Conservation (phyloP, 1,140 invertebrate genomes). For the Dendroctonus valens region DNA sequence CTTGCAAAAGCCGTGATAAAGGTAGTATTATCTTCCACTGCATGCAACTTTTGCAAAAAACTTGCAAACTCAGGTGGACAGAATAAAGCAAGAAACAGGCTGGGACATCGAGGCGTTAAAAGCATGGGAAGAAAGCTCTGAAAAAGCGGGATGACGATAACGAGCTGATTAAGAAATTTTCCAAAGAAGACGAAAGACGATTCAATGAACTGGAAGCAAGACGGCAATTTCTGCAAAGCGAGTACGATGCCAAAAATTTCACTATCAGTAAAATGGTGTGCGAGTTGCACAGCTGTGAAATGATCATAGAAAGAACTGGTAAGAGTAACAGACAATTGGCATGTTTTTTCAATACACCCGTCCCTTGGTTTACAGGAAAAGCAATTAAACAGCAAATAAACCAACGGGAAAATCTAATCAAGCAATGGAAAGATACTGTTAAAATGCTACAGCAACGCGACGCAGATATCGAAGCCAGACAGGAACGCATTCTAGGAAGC, state of each 20-base stretch:
- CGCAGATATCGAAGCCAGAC: constrained; percentile 54
- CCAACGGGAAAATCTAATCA: constrained; percentile 43
- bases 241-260: constrained; percentile 53
- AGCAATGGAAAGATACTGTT: constrained; percentile 55
- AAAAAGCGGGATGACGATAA: constrained; percentile 60
- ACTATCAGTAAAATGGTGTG: constrained; percentile 53
- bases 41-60: background rate
- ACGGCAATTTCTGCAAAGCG: constrained; percentile 54
- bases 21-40: constrained; percentile 5
- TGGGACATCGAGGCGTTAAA: constrained; percentile 61
- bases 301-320: constrained; percentile 53
- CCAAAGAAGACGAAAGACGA: constrained; percentile 61
- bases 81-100: constrained; percentile 57
- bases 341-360: background rate
- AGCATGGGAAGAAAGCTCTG: constrained; percentile 62
- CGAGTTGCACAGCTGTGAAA: constrained; percentile 55
- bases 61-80: constrained; percentile 49
- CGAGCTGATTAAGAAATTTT: constrained; percentile 62
- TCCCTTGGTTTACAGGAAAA: constrained; percentile 35
- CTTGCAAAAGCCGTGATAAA: constrained; percentile 52
- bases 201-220: constrained; percentile 58
- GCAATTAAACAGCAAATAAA: constrained; percentile 41
- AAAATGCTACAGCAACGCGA: constrained; percentile 58
- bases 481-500: constrained; percentile 40
- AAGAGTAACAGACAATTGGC: background rate